Percentiles rank a stretch among this genome's conserved stretches.
Conservation (phyloP, 2,797 vertebrate species). For the Rhyacichthys aspro region DNA sequence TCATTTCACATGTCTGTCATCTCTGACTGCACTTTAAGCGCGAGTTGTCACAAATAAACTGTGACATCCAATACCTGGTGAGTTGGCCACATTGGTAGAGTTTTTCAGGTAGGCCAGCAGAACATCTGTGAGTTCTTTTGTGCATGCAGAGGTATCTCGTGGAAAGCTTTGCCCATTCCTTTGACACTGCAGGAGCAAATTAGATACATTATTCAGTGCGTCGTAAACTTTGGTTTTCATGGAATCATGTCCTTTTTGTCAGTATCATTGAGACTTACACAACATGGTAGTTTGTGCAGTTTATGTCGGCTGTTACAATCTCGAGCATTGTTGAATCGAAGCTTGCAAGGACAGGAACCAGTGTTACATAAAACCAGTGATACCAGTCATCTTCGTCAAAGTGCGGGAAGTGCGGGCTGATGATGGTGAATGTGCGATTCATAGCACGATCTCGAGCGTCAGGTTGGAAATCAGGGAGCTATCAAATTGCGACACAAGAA, state of each 20-base stretch:
- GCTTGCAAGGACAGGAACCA: slow-evolving; percentile 51
- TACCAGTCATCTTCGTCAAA: slow-evolving; percentile 23
- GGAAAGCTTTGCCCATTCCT: slow-evolving; percentile 33
- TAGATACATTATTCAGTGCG: not conserved
- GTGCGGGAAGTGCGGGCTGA: not conserved
- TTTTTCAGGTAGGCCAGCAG: slow-evolving; percentile 36
- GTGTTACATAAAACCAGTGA: slow-evolving; percentile 42
- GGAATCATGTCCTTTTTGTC: not conserved
- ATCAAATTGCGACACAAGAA: slow-evolving; percentile 9
- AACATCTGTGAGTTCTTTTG: slow-evolving; percentile 17
- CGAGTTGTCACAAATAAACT: not conserved
- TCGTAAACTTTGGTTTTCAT: not conserved
- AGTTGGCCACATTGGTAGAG: slow-evolving; percentile 9
- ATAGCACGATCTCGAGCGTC: slow-evolving; percentile 48
- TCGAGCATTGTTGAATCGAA: slow-evolving; percentile 56
- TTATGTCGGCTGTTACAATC: slow-evolving; percentile 17
- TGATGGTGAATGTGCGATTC: slow-evolving; percentile 50
- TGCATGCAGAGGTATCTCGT: slow-evolving; percentile 2
- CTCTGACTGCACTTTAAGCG: not conserved
- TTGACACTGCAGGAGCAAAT: slow-evolving; percentile 34
- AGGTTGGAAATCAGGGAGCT: slow-evolving; percentile 39
- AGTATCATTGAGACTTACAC: slow-evolving; percentile 46
- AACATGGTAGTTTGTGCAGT: slow-evolving; percentile 57
- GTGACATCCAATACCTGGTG: slow-evolving; percentile 36
- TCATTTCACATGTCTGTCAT: not conserved